Base-by-base conservation (phyloP, 2,888 invertebrate genomes). In the Nasonovia ribisnigri region DNA sequence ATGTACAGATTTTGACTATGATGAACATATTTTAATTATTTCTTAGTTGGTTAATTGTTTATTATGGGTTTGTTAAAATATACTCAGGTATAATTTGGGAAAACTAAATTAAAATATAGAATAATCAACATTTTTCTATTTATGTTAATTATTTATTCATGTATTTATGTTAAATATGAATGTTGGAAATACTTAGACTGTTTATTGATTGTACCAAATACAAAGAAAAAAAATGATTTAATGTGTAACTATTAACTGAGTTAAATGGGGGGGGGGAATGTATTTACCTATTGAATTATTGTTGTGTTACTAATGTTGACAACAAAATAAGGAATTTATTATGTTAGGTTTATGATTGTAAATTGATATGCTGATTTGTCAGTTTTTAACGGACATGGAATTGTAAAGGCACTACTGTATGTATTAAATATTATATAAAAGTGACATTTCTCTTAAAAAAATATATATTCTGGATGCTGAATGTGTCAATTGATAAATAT, bases 121-220 rank as follows among this genome's bases (percentile, higher is more conserved):
- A n/a, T 84, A 57, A 91, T 86, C 42, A 0, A 54, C 29, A 92
- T 67, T 92, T 92, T 36, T 48, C 26, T 86, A 86, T 42, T 84
- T 91, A 91, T 51, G n/a, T n/a, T n/a, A n/a, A n/a, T n/a, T n/a
- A n/a, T n/a, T n/a, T n/a, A n/a, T n/a, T 46, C 24, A n/a, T 84
- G 42, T 92, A 46, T 51, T 51, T 46, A 67, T 67, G n/a, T 88
- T 42, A 67, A 92, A 92, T 10, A 46, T n/a, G 5, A 51, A 67
- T 51, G 67, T 92, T 92, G 48, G 16, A 67, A 67, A 67, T 67
- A 48, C 26, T 90, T 77, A n/a, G 91, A 92, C 87, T 92, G 92
- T 92, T 87, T 0, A 91, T 91, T 36, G n/a, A 60, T 92, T 92
- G 29, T 92, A 88, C 51, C 92, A 92, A 77, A 88, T 54, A n/a